Evolutionary conservation across 2,888 invertebrate genomes (phyloP).

Genomic region (Chloroclystis v-ata): DNA sequence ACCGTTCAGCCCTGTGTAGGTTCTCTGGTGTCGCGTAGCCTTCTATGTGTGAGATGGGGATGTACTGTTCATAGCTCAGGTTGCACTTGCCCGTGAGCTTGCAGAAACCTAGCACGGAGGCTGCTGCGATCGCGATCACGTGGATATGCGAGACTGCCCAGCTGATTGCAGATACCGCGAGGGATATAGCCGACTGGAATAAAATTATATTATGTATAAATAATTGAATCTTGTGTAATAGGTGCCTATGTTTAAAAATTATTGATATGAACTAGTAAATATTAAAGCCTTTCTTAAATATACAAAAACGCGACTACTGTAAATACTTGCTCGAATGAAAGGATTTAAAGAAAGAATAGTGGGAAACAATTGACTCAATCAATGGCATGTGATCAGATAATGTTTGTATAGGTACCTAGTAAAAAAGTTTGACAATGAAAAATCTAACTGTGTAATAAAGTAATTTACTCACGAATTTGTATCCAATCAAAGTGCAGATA

Average conservation of each 20-base stretch:
- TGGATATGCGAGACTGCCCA: conserved; percentile 41
- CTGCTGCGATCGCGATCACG: conserved; percentile 35
- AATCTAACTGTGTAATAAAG: no score
- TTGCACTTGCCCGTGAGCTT: conserved; percentile 39
- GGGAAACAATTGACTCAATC: no score
- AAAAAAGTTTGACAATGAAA: no score
- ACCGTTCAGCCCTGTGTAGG: conserved; percentile 66
- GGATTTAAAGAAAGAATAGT: no score
- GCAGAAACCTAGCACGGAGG: conserved; percentile 39
- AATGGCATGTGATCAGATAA: no score
- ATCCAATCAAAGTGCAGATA: conserved; percentile 30
- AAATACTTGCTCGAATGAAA: no score
- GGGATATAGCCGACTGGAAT: conserved; percentile 30
- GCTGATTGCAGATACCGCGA: conserved; percentile 35
- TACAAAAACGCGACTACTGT: no score
- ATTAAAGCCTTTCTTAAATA: no score
- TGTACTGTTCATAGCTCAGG: conserved; percentile 31
- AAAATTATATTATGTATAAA: neutral
- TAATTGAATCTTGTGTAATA: no score
- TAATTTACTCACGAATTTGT: conserved; percentile 36
- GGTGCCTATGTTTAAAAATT: no score
- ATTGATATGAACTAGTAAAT: no score
- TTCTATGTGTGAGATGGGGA: conserved; percentile 48
- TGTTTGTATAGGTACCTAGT: no score
- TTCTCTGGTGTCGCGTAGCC: conserved; percentile 71